Evolutionary conservation across 2,888 invertebrate species (phyloP), one percentile per base, ranked within the genome.

Genomic region (Theretra japonica): DNA sequence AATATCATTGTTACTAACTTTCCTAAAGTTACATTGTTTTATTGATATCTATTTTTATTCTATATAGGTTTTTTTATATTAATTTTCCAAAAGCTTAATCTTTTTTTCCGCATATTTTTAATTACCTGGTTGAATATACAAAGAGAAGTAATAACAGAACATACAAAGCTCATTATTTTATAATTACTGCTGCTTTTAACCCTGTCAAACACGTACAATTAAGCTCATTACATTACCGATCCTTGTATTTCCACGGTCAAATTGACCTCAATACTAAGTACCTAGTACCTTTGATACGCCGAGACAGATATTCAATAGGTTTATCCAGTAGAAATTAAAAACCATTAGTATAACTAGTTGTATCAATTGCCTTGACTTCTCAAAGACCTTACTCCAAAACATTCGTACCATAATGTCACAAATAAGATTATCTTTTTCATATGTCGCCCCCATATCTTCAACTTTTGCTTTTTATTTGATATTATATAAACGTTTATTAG

Each of bases 161-260:
- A 41, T 11, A 41, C 11, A 11, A 2, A 11, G 11, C 2, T 33
- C 8, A 8, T 33, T 2, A 41, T 41, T 11, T 41, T 41, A 41
- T 41, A 8, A 41, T 41, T 0, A 53, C 15, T n/a, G 19, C 19
- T 53, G 19, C 19, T 53, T n/a, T 19, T 1, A 53, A 53, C 6
- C 53, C 41, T 41, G 3, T n/a, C 17, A 53, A 19, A 19, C 7
- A 53, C 53, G 4, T n/a, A 53, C 53, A 53, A 19, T n/a, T n/a
- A 53, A 41, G 53, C 19, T 53, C 53, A 53, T 53, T 53, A 53
- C 53, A 53, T 53, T 53, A 53, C 53, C 53, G 53, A n/a, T n/a
- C 53, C 7, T 53, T n/a, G 53, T 53, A 53, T n/a, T 53, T 53
- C n/a, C 53, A 53, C 19, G n/a, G 53, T n/a, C 53, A 53, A 53